phyloP scores from a whole-genome alignment of 1,140 invertebrate genomes.

The Drosophila chauvacae region DNA sequence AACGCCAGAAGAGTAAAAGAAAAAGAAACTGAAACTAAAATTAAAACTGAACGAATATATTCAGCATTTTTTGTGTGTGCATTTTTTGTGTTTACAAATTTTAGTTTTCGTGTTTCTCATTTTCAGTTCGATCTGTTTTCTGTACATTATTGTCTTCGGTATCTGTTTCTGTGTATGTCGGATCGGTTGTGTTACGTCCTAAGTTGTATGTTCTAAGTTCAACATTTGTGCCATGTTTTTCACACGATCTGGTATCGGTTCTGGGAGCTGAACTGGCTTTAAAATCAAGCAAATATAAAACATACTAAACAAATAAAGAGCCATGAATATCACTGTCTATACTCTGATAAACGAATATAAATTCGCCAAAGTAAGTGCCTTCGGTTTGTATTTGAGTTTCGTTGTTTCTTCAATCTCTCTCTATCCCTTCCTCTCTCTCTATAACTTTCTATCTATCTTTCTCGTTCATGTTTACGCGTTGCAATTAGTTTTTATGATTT shows the following conservation, averaged over 20 bases:
- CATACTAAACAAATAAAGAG: conserved; percentile 46
- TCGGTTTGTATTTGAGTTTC: conserved; percentile 72
- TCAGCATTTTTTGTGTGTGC: conserved; percentile 39
- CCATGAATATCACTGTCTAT: conserved; percentile 60
- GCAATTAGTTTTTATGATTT: conserved; percentile 64
- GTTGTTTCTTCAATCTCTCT: conserved; percentile 55
- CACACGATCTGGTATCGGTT: conserved; percentile 43
- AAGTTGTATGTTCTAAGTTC: conserved; percentile 56
- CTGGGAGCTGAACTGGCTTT: conserved; percentile 28
- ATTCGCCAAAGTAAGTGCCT: conserved; percentile 69
- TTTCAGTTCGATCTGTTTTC: conserved; percentile 35
- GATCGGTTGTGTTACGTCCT: conserved; percentile 46
- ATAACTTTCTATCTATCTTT: conserved; percentile 41
- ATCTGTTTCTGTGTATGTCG: conserved; percentile 29
- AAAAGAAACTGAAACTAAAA: conserved; percentile 9
- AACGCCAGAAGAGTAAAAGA: conserved; percentile 27
- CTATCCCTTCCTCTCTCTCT: conserved; percentile 31
- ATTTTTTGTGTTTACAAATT: conserved; percentile 34
- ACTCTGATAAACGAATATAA: conserved; percentile 66
- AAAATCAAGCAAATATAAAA: conserved; percentile 52
- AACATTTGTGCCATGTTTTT: conserved; percentile 66
- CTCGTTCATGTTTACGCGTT: conserved; percentile 56
- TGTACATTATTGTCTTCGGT: conserved; percentile 35
- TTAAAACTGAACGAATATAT: conserved; percentile 37
- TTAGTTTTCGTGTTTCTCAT: conserved; percentile 11